Percentiles rank a stretch among this genome's conserved stretches.
These are phyloP conservation scores for Taphrorychus bicolor DNA, from an alignment of 2,888 invertebrate species.

Conservation along the genomic window DNA sequence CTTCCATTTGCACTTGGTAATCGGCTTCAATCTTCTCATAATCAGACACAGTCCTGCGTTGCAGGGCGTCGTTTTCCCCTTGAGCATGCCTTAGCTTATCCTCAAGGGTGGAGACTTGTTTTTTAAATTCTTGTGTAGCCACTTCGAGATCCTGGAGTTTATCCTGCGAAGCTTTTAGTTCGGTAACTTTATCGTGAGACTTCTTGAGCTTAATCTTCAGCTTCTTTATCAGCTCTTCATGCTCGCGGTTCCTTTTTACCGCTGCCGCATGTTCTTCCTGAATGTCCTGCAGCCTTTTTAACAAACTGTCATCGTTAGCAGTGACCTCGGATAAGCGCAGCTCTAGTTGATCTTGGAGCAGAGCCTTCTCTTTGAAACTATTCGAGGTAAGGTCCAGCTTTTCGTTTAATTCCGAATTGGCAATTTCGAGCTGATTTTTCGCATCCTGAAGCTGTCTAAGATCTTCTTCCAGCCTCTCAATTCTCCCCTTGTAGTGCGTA, in stretches of 20 bases:
- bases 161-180: slow-evolving; percentile 44
- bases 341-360: slow-evolving; percentile 69
- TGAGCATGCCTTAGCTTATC: slow-evolving; percentile 60
- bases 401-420: slow-evolving; percentile 67
- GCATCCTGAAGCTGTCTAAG: slow-evolving; percentile 68
- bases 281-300: slow-evolving; percentile 66
- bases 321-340: slow-evolving; percentile 68
- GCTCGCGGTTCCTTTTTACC: slow-evolving; percentile 44
- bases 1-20: slow-evolving; percentile 59
- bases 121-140: slow-evolving; percentile 61
- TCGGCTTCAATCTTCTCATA: slow-evolving; percentile 63
- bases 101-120: slow-evolving; percentile 61
- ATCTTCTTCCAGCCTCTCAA: slow-evolving; percentile 71
- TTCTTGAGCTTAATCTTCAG: slow-evolving; percentile 48
- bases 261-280: slow-evolving; percentile 47
- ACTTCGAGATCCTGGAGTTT: slow-evolving; percentile 57
- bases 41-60: slow-evolving; percentile 58
- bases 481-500: slow-evolving; percentile 68
- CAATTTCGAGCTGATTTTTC: slow-evolving; percentile 67
- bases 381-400: slow-evolving; percentile 66
- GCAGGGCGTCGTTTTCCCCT: slow-evolving; percentile 57
- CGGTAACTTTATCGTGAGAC: slow-evolving; percentile 46
- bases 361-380: slow-evolving; percentile 64
- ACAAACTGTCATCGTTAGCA: slow-evolving; percentile 69
- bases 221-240: slow-evolving; percentile 46